Base-by-base conservation (phyloP, 2,888 invertebrate species). In the Imbricaverruca yamaguchii region DNA sequence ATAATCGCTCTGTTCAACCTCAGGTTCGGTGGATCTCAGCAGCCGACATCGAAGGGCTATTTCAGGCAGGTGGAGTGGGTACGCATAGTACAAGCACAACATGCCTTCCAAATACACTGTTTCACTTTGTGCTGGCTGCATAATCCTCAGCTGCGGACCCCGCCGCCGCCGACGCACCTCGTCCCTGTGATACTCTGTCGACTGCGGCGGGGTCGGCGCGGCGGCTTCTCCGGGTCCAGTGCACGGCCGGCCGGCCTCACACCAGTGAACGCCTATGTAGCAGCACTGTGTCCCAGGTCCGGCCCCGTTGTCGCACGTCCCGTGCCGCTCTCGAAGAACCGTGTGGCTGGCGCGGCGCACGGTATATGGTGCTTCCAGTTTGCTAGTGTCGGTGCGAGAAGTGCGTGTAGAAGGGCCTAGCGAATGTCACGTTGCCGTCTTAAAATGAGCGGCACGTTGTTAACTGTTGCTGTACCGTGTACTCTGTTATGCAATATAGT, bases 121-220 rank as follows among this genome's bases (percentile, higher is more conserved):
- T 39, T 39, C 39, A 39, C 39, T 39, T 39, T 4, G 2, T 39
- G 39, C 4, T 39, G 39, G 39, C 39, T 39, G 39, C 39, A 39
- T 39, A 39, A 4, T 39, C 39, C 39, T 1, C 39, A 39, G 39
- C 39, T 10, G 23, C 23, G 23, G 12, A 11, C 65, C 65, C 13
- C 11, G 13, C 65, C 65, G 65, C 23, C 65, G 23, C 65, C 0
- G 23, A 1, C 39, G 7, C 4, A 7, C 23, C 15, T 3, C 0
- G 39, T 69, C 69, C 69, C 69, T 69, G 69, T 69, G 69, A 69
- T 69, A 69, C 65, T 67, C 11, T 11, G 13, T 23, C 23, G 65
- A 8, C 65, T 23, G 23, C 21, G 63, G 18, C 63, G n/a, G 63
- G 18, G 21, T 7, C 63, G 63, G 10, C 67, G 23, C 25, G 13